These are phyloP conservation scores for Dryococelus australis DNA, from an alignment of 2,888 invertebrate genomes.

Conservation along the genomic window DNA sequence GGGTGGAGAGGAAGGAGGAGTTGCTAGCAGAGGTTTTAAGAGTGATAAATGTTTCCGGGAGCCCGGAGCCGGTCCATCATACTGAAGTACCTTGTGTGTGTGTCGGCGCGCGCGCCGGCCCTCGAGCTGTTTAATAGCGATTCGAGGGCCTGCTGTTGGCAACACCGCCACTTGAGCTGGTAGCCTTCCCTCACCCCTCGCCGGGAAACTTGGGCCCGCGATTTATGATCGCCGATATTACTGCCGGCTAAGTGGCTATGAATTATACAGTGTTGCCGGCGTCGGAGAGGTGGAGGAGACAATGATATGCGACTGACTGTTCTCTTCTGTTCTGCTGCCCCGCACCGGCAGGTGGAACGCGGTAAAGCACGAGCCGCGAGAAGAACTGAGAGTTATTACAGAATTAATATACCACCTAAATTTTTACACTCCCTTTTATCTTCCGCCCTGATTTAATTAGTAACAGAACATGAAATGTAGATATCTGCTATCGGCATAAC, in stretches of 20 bases:
- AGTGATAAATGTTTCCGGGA: background rate
- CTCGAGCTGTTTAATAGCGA: slow-evolving; percentile 9
- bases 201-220: background rate
- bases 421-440: background rate
- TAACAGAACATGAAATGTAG: too few species aligned
- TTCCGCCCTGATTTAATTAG: background rate
- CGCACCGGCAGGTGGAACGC: background rate
- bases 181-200: background rate
- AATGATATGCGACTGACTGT: background rate
- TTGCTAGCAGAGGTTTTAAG: slow-evolving; percentile 1
- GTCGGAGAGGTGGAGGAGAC: background rate
- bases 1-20: background rate
- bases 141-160: slow-evolving; percentile 8
- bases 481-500: too few species aligned
- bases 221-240: slow-evolving; percentile 16
- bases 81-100: background rate
- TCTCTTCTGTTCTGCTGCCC: background rate
- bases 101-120: background rate
- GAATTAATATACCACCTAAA: background rate
- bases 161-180: background rate
- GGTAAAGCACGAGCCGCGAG: background rate
- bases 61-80: background rate
- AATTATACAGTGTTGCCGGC: background rate
- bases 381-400: background rate
- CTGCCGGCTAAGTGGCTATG: slow-evolving; percentile 6